A percentile compares a stretch with the other conserved stretches of the same genome.
phyloP scores from a whole-genome alignment of 2,797 vertebrate genomes.

The Lindbergichthys nudifrons region DNA sequence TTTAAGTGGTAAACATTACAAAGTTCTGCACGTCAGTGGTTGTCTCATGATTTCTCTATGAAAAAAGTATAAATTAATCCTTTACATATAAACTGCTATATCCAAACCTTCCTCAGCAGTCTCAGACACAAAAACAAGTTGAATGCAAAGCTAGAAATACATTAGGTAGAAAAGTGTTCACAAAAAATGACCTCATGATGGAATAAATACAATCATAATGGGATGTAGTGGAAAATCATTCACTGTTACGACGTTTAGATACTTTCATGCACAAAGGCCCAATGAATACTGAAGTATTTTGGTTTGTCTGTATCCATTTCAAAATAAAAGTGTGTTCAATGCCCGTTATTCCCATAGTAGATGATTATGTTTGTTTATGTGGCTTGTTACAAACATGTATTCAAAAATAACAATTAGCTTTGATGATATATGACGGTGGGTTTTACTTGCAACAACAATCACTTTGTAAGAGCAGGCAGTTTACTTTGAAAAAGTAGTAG shows the following conservation, averaged over 20 bases:
- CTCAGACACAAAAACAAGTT: constrained; percentile 61
- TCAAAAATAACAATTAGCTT: constrained; percentile 40
- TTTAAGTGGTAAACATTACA: constrained; percentile 80
- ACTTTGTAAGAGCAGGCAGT: constrained; percentile 49
- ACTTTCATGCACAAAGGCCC: constrained; percentile 56
- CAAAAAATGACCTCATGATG: constrained; percentile 61
- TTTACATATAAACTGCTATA: constrained; percentile 66
- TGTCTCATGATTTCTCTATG: constrained; percentile 75
- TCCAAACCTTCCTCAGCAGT: constrained; percentile 64
- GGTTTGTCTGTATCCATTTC: constrained; percentile 24
- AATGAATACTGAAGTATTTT: constrained; percentile 45
- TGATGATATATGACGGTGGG: constrained; percentile 34
- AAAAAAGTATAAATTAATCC: constrained; percentile 82
- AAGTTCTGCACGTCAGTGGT: constrained; percentile 77
- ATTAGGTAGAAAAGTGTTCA: constrained; percentile 69
- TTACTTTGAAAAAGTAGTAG: constrained; percentile 22
- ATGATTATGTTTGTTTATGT: constrained; percentile 23
- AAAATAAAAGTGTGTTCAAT: constrained; percentile 41
- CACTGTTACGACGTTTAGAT: constrained; percentile 47
- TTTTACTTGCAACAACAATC: constrained; percentile 51
- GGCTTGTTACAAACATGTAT: constrained; percentile 32
- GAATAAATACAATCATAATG: constrained; percentile 77
- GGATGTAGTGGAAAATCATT: constrained; percentile 63
- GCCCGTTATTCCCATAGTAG: constrained; percentile 17
- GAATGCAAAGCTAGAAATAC: constrained; percentile 76